Base-by-base conservation (phyloP, 2,113 vertebrate genomes). In the Callopanchax toddi region DNA sequence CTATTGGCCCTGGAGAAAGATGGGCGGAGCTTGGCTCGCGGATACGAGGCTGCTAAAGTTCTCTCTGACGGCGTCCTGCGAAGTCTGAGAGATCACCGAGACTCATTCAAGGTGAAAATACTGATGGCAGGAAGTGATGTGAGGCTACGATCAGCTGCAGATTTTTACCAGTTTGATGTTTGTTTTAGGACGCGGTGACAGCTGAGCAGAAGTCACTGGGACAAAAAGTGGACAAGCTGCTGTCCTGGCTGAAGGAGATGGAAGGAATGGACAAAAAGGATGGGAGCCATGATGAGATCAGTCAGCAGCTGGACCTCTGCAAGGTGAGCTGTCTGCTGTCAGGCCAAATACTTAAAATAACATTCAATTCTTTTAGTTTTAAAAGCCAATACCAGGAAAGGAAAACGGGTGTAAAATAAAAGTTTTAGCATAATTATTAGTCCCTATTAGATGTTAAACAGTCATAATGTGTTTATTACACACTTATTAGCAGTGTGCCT, bases 1-100 rank as follows among this genome's bases (percentile, higher is more conserved):
- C 78, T 97, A 59, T 88, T 91, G 59, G 96, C 96, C 45, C 84
- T 99, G 75, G 95, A 96, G 75, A 99, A 97, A 78, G 96, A 99
- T 50, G 87, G 91, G 73, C 94, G 94, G 80, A 96, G 95, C 85
- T 91, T 99, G 59, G 86, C 93, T 12, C 94, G 94, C 64, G 94
- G 94, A 16, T 93, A 95, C 56, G 87, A 87, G 67, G 93, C 95
- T 0, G 93, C 94, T 0, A 86, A 54, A 0, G 83, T 89, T 0
- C 74, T 87, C 20, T 94, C 94, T 64, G 84, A 84, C 26, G 90
- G 90, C 32, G 81, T 89, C 75, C 85, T 95, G 42, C 90, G 89
- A 36, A 91, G 86, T 59, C 92, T 99, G 26, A 87, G 50, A 0
- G 84, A 84, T 56, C 89, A 88, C 0, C 81, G 89, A 49, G 92